These are phyloP conservation scores for Amblyornis subalaris DNA, from an alignment of 2,113 vertebrate species.

Conservation along the genomic window DNA sequence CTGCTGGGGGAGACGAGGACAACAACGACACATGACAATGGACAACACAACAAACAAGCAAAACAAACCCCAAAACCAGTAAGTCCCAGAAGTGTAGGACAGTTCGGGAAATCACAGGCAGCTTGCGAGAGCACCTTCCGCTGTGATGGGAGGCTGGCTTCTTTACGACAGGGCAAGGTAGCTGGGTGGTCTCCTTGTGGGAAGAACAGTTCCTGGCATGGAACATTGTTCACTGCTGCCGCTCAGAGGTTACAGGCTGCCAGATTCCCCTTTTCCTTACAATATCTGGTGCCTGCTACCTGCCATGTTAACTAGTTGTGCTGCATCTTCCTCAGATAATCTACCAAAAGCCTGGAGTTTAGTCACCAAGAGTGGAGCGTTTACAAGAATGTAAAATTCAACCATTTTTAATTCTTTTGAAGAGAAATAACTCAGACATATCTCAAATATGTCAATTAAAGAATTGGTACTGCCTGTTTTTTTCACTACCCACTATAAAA, in stretches of 20 bases:
- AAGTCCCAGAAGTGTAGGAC: background rate
- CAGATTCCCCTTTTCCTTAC: background rate
- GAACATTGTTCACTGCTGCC: conserved; percentile 25
- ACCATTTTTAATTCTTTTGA: background rate
- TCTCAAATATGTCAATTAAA: background rate
- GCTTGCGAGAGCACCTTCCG: rapidly evolving
- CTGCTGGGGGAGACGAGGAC: rapidly evolving
- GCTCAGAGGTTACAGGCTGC: background rate
- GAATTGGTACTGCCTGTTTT: background rate
- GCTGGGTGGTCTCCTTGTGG: rapidly evolving
- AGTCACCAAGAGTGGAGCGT: background rate
- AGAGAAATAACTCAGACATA: background rate
- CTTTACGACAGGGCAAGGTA: background rate
- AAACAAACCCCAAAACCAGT: rapidly evolving
- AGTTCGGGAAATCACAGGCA: background rate
- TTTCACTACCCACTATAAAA: background rate
- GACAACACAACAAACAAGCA: background rate
- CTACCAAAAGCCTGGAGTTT: background rate
- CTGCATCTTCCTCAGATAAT: too few species aligned
- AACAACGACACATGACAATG: rapidly evolving
- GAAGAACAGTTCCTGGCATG: rapidly evolving
- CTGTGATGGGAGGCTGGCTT: background rate
- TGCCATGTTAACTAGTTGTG: rapidly evolving
- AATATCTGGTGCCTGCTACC: rapidly evolving
- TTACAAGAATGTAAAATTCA: background rate